These are phyloP conservation scores for Microplitis mediator DNA, from an alignment of 1,140 invertebrate genomes.

Conservation along the genomic window DNA sequence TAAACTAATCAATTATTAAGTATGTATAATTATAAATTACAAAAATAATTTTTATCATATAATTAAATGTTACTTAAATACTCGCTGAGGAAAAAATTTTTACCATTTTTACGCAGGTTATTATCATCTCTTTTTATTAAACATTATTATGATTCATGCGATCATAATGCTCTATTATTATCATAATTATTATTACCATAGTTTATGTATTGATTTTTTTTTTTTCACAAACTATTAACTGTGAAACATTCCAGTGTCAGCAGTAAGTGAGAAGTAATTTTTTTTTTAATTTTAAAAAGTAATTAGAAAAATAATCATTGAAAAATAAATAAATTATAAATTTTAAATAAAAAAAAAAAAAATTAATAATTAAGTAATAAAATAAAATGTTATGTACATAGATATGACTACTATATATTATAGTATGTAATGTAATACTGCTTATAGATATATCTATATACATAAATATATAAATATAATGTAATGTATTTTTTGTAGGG, in stretches of 20 bases:
- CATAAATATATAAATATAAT: slow-evolving; percentile 1
- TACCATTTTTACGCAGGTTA: slow-evolving; percentile 24
- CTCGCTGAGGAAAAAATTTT: slow-evolving; percentile 15
- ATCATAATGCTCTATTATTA: slow-evolving; percentile 25
- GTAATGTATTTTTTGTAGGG: slow-evolving; percentile 59
- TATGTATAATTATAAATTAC: background rate
- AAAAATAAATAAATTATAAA: slow-evolving; percentile 32
- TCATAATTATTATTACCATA: slow-evolving; percentile 4
- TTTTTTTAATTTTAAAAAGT: too few species aligned
- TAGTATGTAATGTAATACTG: slow-evolving; percentile 41
- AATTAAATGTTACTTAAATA: slow-evolving; percentile 42
- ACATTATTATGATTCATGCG: background rate
- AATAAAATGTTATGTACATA: slow-evolving; percentile 48
- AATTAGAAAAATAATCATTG: slow-evolving; percentile 21
- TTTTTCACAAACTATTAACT: background rate
- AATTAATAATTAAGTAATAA: slow-evolving; percentile 27
- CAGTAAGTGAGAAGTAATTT: slow-evolving; percentile 20
- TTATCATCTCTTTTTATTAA: slow-evolving; percentile 3
- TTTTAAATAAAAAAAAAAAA: background rate
- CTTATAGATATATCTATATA: slow-evolving; percentile 44
- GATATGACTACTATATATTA: slow-evolving; percentile 37
- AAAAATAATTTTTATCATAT: background rate
- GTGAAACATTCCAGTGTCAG: slow-evolving; percentile 34
- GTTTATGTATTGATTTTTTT: background rate
- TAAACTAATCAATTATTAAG: slow-evolving; percentile 14